Evolutionary conservation across 2,113 vertebrate genomes (phyloP), one percentile per base, ranked within the genome.

Genomic region (Thomomys bottae): DNA sequence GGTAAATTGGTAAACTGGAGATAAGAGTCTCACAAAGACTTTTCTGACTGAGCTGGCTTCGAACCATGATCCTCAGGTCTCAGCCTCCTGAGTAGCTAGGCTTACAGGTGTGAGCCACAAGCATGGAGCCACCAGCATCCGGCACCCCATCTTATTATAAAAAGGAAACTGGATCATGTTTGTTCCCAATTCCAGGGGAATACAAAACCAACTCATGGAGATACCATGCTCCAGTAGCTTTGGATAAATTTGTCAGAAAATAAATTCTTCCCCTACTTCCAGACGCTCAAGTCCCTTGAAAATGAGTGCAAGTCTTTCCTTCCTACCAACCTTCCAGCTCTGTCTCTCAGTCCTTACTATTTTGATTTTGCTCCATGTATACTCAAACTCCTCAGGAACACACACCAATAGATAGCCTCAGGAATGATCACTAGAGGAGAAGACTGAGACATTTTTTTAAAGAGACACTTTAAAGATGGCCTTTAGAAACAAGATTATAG

Each of bases 401-500:
- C 0, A 85, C 38, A 32, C 0, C 1, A 23, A 67, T 5, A 5
- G 12, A 67, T 5, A 5, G 12, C n/a, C 30, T 57, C 40, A 40
- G 30, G 9, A 81, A 76, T 68, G n/a, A 59, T 8, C 18, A 61
- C 8, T 45, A 64, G 0, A 2, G 17, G 5, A 70, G 10, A 88
- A 21, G 32, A 4, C 4, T 8, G 49, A 54, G 21, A 68, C 24
- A 5, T 38, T 90, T 85, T 85, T 24, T 85, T 17, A 45, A 79
- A 73, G 24, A 10, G 66, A 1, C 30, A 63, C 11, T 32, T 63
- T 64, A 21, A 70, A 83, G n/a, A 78, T 84, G 78, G 38, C 7
- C 45, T 36, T 82, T 40, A 45, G 67, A 83, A 90, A 45, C 28
- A 34, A 17, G 85, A 78, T 45, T 40, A 54, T 4, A 23, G 14